These are phyloP conservation scores for Cinclus mexicanus DNA, from an alignment of 2,113 vertebrate genomes.

Conservation along the genomic window DNA sequence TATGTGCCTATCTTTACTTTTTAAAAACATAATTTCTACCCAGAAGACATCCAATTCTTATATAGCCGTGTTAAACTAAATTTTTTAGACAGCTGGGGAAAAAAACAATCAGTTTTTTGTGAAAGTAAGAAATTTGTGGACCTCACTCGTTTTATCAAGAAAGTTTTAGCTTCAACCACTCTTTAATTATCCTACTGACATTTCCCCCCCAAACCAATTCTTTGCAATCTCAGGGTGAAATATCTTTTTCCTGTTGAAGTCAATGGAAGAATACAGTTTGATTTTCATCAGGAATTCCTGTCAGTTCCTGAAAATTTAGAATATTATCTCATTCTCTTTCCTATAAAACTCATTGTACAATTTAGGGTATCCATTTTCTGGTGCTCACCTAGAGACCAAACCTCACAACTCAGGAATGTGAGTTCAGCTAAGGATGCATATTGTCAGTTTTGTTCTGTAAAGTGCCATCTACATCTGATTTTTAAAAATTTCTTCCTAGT, in stretches of 20 bases:
- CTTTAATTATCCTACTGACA: background rate
- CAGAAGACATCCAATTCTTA: background rate
- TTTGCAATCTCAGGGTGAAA: background rate
- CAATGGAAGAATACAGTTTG: background rate
- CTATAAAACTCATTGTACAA: background rate
- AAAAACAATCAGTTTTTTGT: background rate
- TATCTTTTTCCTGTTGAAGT: background rate
- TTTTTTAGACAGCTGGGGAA: background rate
- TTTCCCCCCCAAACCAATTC: background rate
- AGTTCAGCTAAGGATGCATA: background rate
- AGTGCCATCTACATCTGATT: background rate
- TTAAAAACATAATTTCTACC: conserved; percentile 3
- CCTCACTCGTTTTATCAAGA: background rate
- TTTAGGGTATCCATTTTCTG: background rate
- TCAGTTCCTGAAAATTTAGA: background rate
- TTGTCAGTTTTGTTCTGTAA: background rate
- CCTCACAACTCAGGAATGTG: background rate
- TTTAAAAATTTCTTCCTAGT: background rate
- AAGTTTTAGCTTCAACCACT: background rate
- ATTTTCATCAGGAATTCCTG: background rate
- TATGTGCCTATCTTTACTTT: conserved; percentile 29
- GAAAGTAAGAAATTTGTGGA: background rate
- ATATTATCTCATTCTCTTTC: background rate
- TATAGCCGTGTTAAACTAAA: background rate
- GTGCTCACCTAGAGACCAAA: background rate